Conservation (phyloP, 2,797 vertebrate species). For the Rhinoraja longicauda region DNA sequence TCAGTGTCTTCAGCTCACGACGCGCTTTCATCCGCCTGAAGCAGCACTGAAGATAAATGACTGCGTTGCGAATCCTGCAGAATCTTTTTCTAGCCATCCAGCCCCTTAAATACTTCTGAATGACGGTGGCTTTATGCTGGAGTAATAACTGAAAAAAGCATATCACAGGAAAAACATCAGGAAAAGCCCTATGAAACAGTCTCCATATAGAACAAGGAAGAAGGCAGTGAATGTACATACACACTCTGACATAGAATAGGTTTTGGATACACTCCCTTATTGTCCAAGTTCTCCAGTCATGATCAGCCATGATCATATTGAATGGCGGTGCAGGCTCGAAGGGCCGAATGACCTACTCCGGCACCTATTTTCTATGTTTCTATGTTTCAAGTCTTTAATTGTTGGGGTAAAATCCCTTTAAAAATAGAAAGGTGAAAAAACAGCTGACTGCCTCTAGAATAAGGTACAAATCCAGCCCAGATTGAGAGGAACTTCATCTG, state of each 20-base stretch:
- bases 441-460: neutral
- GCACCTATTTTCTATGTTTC: no score
- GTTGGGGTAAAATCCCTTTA: neutral
- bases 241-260: neutral
- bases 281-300: neutral
- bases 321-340: no score
- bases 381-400: no score
- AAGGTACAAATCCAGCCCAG: neutral
- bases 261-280: neutral
- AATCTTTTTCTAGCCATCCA: conserved; percentile 72
- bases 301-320: no score
- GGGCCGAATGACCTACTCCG: no score
- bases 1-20: conserved; percentile 69
- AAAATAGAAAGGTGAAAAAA: neutral
- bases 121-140: conserved; percentile 79
- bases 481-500: neutral
- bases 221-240: neutral
- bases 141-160: conserved; percentile 62
- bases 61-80: conserved; percentile 54
- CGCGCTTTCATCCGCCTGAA: conserved; percentile 69
- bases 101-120: conserved; percentile 71
- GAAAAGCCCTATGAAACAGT: neutral
- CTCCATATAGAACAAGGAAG: no score
- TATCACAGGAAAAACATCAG: neutral
- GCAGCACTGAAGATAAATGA: conserved; percentile 76